These are phyloP conservation scores for Meleagris gallopavo DNA, from an alignment of 2,113 vertebrate species.

Conservation along the genomic window DNA sequence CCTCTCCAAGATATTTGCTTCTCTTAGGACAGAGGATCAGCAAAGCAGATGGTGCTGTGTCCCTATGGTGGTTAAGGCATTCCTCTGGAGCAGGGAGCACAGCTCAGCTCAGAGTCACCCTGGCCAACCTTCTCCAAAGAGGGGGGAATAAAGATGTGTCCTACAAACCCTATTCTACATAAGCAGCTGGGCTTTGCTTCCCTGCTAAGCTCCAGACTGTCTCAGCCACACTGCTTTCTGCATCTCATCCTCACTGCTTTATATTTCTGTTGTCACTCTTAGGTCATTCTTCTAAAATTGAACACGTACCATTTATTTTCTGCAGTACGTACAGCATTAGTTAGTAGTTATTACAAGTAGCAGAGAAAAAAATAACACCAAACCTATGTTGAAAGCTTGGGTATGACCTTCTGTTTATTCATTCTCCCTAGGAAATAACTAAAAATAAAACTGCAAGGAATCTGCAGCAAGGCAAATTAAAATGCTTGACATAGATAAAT, in stretches of 20 bases:
- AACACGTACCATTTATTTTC: not conserved
- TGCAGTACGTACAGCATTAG: not conserved
- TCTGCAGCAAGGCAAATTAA: not conserved
- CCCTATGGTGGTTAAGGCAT: not conserved
- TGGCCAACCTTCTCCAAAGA: not conserved
- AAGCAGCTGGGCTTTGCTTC: not conserved
- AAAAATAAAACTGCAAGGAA: not conserved
- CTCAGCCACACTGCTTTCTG: not conserved
- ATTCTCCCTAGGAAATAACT: not conserved
- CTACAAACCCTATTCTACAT: not conserved
- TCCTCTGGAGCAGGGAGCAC: not conserved
- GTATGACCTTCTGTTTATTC: not conserved
- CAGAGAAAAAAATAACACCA: not conserved
- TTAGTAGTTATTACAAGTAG: not conserved
- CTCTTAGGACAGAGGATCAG: not conserved
- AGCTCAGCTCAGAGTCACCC: not conserved
- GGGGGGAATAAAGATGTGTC: not conserved
- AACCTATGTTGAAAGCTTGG: not conserved
- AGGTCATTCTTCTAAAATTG: not conserved
- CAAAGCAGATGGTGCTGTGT: not conserved
- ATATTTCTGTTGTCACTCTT: not conserved
- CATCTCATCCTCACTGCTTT: not conserved
- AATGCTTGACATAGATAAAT: not conserved
- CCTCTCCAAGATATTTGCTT: not conserved
- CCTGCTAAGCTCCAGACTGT: not conserved